Evolutionary conservation across 2,797 vertebrate species (phyloP), one percentile per base, ranked within the genome.

Genomic region (Mus caroli): DNA sequence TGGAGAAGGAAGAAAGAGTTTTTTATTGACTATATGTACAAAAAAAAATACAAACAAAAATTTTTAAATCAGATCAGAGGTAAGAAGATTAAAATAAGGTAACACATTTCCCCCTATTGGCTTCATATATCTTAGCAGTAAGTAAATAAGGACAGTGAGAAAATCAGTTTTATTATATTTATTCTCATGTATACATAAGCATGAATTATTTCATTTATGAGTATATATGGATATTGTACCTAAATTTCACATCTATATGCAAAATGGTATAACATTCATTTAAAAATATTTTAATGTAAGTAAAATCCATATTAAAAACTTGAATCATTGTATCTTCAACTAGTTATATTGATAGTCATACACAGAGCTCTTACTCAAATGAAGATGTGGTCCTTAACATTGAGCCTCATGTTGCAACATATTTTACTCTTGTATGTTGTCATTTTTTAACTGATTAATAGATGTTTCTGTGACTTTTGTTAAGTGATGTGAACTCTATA

Each of bases 311-410:
- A 34, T 78, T 19, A 92, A 79, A 58, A 43, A 14, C 10, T 26
- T 60, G 54, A 92, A 85, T 9, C 24, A 31, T 17, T 69, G 1
- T 12, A 69, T 69, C 79, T 94, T 85, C 31, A 84, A 13, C 64
- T 64, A 91, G 4, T 90, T 56, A n/a, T 17, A 52, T 77, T 92
- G 52, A 13, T 87, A 90, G 69, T 90, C 76, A 90, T 31, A 79
- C 40, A 73, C 20, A 83, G 9, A 86, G 43, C 60, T 96, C 43
- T 92, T 64, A 92, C 62, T 20, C 94, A 64, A 78, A 62, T 87
- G 75, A 84, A 88, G 4, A 56, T 56, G 73, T 92, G 7, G 37
- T 56, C 7, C 7, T 92, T 84, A 77, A 52, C 7, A 43, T 34
- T 19, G 3, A 93, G 28, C n/a, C 12, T 50, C 31, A 90, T 10